Evolutionary conservation across 2,113 vertebrate genomes (phyloP), one percentile per base, ranked within the genome.

Genomic region (Lasiurus cinereus): DNA sequence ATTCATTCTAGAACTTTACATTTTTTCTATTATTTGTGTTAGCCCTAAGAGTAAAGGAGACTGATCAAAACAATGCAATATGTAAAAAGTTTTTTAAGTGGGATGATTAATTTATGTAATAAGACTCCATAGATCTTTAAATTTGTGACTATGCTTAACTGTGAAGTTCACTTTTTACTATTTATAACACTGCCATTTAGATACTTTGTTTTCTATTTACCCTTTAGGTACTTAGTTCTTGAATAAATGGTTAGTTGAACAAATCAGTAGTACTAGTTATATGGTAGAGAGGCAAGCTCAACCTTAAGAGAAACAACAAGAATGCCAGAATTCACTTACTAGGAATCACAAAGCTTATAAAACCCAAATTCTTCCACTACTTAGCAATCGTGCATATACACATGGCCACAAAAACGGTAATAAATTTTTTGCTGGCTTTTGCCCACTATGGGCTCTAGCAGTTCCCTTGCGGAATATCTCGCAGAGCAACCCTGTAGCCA

Each of bases 271-370:
- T 85, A 9, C 67, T 56, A 89, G 21, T 52, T 62, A 54, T 4
- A 66, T 2, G 1, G 48, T 43, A 70, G 22, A 90, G 1, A 50
- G 16, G 46, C 31, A 93, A 70, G 39, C 9, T 69, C 79, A 46
- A 64, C 8, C 62, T 90, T 16, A 93, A 54, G 24, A 94, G 24
- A 86, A 92, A 74, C 14, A 92, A 74, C 10, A 84, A 73, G n/a
- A 77, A 52, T 0, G 46, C 62, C 50, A 73, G 27, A 91, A 66
- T 72, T 31, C 12, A 24, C 69, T 88, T 52, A 67, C n/a, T 36
- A 80, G 91, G 52, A 77, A 59, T 77, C 36, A 39, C 14, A 72
- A 78, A 54, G 39, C 18, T 87, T 70, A 77, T 29, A 14, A 56
- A 64, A 90, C 52, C 50, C 72, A 56, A 46, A 83, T 94, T 67